phyloP scores from a whole-genome alignment of 1,140 invertebrate genomes.

The Drosophila sproati region DNA sequence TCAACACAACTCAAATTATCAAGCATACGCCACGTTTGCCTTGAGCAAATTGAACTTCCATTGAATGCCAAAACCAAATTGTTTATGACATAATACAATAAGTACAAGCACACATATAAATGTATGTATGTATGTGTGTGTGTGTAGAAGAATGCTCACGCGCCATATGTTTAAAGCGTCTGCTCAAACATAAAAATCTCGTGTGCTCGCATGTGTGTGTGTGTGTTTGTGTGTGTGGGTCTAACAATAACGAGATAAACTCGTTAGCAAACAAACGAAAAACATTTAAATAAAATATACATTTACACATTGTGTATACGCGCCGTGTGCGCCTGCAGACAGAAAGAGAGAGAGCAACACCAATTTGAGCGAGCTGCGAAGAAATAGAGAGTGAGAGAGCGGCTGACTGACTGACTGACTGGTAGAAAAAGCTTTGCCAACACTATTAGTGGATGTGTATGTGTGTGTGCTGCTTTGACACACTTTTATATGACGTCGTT shows the following conservation, averaged over 20 bases:
- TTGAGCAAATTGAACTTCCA: slow-evolving; percentile 60
- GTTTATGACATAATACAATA: slow-evolving; percentile 75
- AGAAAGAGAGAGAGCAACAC: slow-evolving; percentile 10
- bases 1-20: slow-evolving; percentile 19
- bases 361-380: slow-evolving; percentile 9
- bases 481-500: slow-evolving; percentile 84
- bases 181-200: slow-evolving; percentile 31
- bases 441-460: slow-evolving; percentile 5
- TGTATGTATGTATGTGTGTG: neutral
- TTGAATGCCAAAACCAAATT: slow-evolving; percentile 62
- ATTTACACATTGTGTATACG: slow-evolving; percentile 76
- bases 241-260: slow-evolving; percentile 72
- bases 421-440: slow-evolving; percentile 60
- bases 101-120: slow-evolving; percentile 6
- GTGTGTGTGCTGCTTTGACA: slow-evolving; percentile 77
- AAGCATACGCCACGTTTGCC: slow-evolving; percentile 47
- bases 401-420: slow-evolving; percentile 12
- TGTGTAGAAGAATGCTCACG: slow-evolving; percentile 39
- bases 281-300: slow-evolving; percentile 66
- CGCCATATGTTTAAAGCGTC: slow-evolving; percentile 45
- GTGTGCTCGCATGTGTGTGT: slow-evolving; percentile 3
- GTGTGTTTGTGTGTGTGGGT: slow-evolving; percentile 1
- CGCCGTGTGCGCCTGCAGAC: slow-evolving; percentile 54
- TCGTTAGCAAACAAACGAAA: slow-evolving; percentile 72
- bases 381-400: slow-evolving; percentile 43